phyloP scores from a whole-genome alignment of 64 coral and sea anemone species.

The Catalaphyllia jardinei region DNA sequence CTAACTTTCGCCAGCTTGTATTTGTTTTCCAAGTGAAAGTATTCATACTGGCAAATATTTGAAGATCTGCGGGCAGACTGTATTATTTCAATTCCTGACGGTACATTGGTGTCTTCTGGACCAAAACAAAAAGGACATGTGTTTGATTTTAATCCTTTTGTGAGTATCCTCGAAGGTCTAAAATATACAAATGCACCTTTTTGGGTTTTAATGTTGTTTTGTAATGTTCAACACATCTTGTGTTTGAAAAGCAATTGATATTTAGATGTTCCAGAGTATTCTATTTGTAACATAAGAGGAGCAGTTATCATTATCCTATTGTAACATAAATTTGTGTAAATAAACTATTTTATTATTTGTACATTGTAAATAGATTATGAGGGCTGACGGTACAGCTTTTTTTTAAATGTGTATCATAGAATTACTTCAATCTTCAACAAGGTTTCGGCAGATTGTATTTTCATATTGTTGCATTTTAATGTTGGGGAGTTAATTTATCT shows the following conservation, averaged over 20 bases:
- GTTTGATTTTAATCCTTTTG: not conserved
- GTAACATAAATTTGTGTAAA: slow-evolving; percentile 45
- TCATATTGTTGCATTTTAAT: slow-evolving; percentile 29
- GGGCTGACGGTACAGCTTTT: slow-evolving; percentile 18
- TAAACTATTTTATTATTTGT: slow-evolving; percentile 46
- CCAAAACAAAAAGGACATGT: not conserved
- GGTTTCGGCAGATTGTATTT: slow-evolving; percentile 47
- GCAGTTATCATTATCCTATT: slow-evolving; percentile 52
- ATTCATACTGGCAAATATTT: not conserved
- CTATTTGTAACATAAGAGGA: slow-evolving; percentile 62
- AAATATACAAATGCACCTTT: too few species aligned
- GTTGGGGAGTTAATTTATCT: slow-evolving; percentile 36
- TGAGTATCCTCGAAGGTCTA: not conserved
- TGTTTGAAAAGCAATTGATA: not conserved
- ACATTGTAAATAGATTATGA: slow-evolving; percentile 22
- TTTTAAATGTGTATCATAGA: slow-evolving; percentile 20
- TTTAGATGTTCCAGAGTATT: slow-evolving; percentile 13
- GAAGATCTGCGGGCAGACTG: slow-evolving; percentile 27
- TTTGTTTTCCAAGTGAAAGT: not conserved
- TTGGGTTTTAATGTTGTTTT: not conserved
- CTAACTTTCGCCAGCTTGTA: not conserved
- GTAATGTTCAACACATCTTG: not conserved
- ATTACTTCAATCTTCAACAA: not conserved
- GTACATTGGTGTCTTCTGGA: slow-evolving; percentile 1
- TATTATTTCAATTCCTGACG: not conserved